Evolutionary conservation across 2,888 invertebrate species (phyloP), one percentile per base, ranked within the genome.

Genomic region (Prionchulus punctatus): DNA sequence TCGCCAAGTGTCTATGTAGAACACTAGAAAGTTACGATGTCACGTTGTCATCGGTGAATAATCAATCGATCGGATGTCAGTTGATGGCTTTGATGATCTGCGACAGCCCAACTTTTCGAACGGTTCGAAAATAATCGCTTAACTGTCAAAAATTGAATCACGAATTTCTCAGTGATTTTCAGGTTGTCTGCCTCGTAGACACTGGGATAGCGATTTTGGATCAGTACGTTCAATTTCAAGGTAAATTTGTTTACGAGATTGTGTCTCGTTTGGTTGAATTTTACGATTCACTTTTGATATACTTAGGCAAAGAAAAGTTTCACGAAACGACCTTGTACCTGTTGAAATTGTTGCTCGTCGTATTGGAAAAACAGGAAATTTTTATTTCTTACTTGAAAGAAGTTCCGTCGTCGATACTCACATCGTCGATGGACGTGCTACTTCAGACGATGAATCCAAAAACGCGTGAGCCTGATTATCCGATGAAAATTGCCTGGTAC

Each of bases 351-450:
- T 67, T 92, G 23, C 83, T 86, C 69, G 77, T 81, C 1, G 83
- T 81, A 0, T 71, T 90, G 30, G 75, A 78, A 15, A 76, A 84
- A 59, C 88, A 90, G 70, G 80, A 82, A 4, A 76, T 78, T 51
- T 83, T 88, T 68, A 64, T 77, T 78, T 26, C 79, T 82, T 1
- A 81, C 43, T 12, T 23, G 4, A 7, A 7, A 12, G 79, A 81
- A 63, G 79, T 81, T 43, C 48, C 54, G 58, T 64, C 63, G 21
- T 60, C 71, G 1, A 75, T 82, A 0, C 73, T 87, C 26, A 73
- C 88, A 1, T 80, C 84, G 0, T 84, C 85, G 0, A 75, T 91
- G 27, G 86, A 84, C 63, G 84, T 86, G 62, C 79, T 92, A 1
- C 76, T 94, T 27, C 75, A 89, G 48, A 84, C 85, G 63, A 77